Base-by-base conservation (phyloP, 2,113 vertebrate genomes). In the Scartelaos histophorus region DNA sequence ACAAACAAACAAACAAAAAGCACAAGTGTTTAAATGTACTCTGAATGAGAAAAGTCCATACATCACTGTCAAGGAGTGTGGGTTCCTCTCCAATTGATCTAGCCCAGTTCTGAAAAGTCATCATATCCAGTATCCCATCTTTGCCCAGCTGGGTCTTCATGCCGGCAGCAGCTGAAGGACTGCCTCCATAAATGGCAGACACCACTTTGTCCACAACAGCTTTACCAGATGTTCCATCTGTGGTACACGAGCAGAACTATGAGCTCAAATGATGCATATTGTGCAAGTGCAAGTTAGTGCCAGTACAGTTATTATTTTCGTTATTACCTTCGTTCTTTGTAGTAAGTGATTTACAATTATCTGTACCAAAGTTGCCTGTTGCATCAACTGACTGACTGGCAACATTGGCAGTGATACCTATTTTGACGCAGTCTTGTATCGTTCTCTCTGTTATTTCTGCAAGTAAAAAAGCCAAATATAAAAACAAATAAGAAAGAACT, bases 181-280 rank as follows among this genome's bases (percentile, higher is more conserved):
- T 91, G 0, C 96, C 97, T 78, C 97, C 96, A 61, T 86, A 93
- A 65, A 97, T 93, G 19, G 94, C 71, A 3, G 93, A 94, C 79
- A 97, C 73, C 1, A 96, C 89, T 38, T 94, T 87, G 13, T 95
- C 92, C 75, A 97, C 94, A 49, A 95, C 0, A 5, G 91, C 88
- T 61, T 88, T 88, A 0, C 83, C 84, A 0, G 67, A 0, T 12
- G 0, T 5, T 0, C 0, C 4, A 16, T 0, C 93, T 93, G 79
- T 34, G 13, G 1, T 19, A 34, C 57, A 66, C 24, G 29, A 66
- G 16, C 6, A 54, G 17, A 35, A 3, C 16, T n/a, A n/a, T 17
- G 12, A 43, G 19, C 10, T 35, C 9, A 64, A 17, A 29, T 34
- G 34, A 5, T 34, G 13, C 2, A 17, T 17, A 12, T 24, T 24